Evolutionary conservation across 2,888 invertebrate genomes (phyloP), one percentile per base, ranked within the genome.

Genomic region (Lasioglossum morio): DNA sequence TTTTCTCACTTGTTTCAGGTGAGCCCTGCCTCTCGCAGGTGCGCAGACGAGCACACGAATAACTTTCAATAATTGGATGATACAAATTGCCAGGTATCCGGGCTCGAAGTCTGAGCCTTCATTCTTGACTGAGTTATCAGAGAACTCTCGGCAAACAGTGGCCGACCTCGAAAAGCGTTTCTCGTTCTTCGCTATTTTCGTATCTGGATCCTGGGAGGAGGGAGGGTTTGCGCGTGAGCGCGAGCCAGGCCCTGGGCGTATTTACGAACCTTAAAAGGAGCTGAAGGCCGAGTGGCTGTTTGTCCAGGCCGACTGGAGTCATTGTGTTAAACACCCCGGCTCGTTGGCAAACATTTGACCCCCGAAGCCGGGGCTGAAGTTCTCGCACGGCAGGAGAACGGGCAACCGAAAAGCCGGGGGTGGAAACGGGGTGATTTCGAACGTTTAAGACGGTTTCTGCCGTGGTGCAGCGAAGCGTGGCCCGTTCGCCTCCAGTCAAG

Each of bases 331-430:
- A 81, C 86, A 73, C 73, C 72, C 72, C n/a, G 81, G 57, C 76
- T 75, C 75, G 72, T 89, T 72, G 73, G 84, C 81, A 88, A 89
- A 89, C 88, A 86, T 86, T 87, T 82, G 78, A 72, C 78, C 46
- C 23, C 37, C 53, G n/a, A 8, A 10, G 78, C 37, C 37, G 23
- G 3, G 23, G 66, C 19, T 16, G 30, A 19, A 37, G 23, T 37
- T 37, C 23, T 37, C 34, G 19, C 69, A 23, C 69, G 23, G 34
- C 34, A 37, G 34, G 23, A 34, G 69, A 34, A 69, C 69, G 34
- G 34, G 34, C 7, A 34, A 37, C 34, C 69, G 19, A 23, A 37
- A 30, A 7, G 69, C 10, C 37, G 7, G 23, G 69, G 34, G 37
- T 14, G 27, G 27, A 60, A 60, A 27, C 27, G 27, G 60, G 27